Evolutionary conservation across 2,113 vertebrate species (phyloP).

Genomic region (Tragelaphus scriptus): DNA sequence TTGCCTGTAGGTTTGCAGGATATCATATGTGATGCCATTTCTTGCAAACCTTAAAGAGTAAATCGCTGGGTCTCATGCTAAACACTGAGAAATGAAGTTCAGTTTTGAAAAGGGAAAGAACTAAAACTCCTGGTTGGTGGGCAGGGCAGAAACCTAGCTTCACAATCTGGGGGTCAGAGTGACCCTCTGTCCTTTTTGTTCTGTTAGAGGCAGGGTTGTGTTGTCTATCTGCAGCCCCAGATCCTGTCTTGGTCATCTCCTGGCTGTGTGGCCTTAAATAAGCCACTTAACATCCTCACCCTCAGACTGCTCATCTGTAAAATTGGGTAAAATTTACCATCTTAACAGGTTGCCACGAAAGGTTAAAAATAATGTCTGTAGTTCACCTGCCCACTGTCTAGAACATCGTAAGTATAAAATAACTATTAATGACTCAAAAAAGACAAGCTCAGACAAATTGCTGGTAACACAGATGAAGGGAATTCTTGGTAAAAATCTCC

Average conservation of each 20-base stretch:
- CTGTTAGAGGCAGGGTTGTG: background rate
- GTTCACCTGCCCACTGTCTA: background rate
- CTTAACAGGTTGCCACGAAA: background rate
- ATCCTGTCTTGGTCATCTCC: background rate
- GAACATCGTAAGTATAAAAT: background rate
- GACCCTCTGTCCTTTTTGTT: background rate
- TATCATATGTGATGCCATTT: background rate
- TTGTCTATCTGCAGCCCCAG: background rate
- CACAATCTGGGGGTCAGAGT: background rate
- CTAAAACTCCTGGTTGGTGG: background rate
- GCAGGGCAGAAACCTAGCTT: background rate
- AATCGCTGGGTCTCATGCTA: background rate
- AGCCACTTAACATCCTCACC: background rate
- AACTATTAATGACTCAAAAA: background rate
- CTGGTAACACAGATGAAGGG: background rate
- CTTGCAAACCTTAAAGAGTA: background rate
- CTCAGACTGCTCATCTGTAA: background rate
- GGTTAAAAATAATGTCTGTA: background rate
- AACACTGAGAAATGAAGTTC: background rate
- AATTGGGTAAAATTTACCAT: background rate
- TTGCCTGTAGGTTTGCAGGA: background rate
- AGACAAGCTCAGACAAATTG: background rate
- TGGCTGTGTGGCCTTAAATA: background rate
- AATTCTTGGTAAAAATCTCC: background rate
- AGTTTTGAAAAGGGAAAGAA: background rate